Percentiles rank a stretch among this genome's conserved stretches.
Evolutionary conservation across 2,113 vertebrate genomes (phyloP).

Genomic region (Micronycteris hirsuta): DNA sequence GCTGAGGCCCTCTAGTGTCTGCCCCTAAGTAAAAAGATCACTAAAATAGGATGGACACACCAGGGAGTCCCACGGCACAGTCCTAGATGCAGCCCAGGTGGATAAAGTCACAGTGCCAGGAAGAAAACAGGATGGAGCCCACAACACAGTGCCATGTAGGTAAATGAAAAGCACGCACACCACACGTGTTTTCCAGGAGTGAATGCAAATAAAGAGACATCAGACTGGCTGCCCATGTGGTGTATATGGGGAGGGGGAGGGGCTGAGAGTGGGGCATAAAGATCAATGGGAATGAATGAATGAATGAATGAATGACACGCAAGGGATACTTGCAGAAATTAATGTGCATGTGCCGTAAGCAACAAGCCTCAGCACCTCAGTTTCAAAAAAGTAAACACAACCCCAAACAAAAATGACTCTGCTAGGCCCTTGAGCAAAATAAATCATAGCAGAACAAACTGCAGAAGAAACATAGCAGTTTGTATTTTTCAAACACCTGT

Average conservation of each 20-base stretch:
- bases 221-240: neutral
- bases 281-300: neutral
- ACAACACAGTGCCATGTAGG: neutral
- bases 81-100: rapidly evolving
- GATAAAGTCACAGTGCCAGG: neutral
- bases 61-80: neutral
- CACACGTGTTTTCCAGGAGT: neutral
- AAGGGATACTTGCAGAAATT: neutral
- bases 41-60: neutral
- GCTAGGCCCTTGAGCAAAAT: neutral
- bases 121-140: neutral
- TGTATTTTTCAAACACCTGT: neutral
- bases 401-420: neutral
- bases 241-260: rapidly evolving
- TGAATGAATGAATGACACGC: neutral
- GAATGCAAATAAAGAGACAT: neutral
- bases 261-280: too few relatives aligned
- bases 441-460: neutral
- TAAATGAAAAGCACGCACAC: neutral
- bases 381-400: neutral
- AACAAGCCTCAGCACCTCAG: neutral
- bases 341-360: neutral
- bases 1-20: neutral
- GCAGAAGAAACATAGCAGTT: too few relatives aligned
- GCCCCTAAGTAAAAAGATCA: neutral